A percentile compares a stretch with the other conserved stretches of the same genome.
Evolutionary conservation across 2,888 invertebrate species (phyloP).

Genomic region (Glyphotaelius pellucidus): DNA sequence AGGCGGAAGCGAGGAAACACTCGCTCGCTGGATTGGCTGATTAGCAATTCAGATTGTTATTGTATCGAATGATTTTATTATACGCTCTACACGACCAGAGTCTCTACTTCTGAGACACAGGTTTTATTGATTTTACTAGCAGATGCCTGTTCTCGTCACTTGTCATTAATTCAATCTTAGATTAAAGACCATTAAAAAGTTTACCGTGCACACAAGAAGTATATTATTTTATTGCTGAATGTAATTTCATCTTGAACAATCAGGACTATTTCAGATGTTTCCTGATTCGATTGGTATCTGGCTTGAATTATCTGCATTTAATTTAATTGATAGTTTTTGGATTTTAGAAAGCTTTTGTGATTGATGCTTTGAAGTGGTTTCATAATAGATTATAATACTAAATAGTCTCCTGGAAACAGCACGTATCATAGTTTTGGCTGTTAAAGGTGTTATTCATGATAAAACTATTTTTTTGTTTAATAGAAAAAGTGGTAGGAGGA

Average conservation of each 20-base stretch:
- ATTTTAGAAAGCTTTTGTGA: no score
- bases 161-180: background rate
- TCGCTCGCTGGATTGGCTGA: slow-evolving; percentile 30
- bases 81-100: slow-evolving; percentile 14
- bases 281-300: background rate
- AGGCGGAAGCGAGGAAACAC: slow-evolving; percentile 38
- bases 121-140: slow-evolving; percentile 40
- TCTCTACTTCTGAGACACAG: slow-evolving; percentile 38
- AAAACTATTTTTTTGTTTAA: no score
- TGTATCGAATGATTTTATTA: slow-evolving; percentile 54
- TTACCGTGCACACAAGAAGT: background rate
- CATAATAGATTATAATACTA: no score
- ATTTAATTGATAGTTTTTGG: background rate
- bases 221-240: background rate
- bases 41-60: slow-evolving; percentile 63
- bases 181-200: background rate
- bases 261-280: background rate
- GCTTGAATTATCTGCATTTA: background rate
- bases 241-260: background rate
- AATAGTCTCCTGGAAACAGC: no score
- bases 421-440: no score
- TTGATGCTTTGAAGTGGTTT: no score
- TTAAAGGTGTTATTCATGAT: no score
- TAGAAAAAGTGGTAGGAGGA: no score
- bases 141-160: background rate